phyloP scores from a whole-genome alignment of 2,113 vertebrate species.

The Phyllopteryx taeniolatus region DNA sequence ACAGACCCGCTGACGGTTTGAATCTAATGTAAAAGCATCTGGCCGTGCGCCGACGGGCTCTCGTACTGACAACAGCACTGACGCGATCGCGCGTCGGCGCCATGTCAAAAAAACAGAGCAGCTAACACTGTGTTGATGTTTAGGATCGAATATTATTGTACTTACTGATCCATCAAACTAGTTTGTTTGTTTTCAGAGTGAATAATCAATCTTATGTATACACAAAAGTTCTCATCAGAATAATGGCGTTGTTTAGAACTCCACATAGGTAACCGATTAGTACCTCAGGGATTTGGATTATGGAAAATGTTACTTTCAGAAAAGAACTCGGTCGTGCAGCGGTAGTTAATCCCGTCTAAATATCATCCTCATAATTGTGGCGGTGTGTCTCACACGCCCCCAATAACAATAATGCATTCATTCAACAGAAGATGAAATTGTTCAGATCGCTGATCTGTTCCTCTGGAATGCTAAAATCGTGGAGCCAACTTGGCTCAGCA shows the following conservation, averaged over 20 bases:
- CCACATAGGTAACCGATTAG: conserved; percentile 53
- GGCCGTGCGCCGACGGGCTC: conserved; percentile 11
- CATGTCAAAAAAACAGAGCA: background rate
- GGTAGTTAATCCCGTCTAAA: conserved; percentile 53
- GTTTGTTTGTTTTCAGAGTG: background rate
- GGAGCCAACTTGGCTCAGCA: conserved; percentile 16
- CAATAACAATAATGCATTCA: conserved; percentile 23
- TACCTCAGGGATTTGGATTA: conserved; percentile 59
- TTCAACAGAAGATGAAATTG: conserved; percentile 2
- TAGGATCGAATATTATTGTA: background rate
- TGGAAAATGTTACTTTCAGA: conserved; percentile 49
- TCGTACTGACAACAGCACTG: background rate
- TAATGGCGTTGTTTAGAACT: conserved; percentile 32
- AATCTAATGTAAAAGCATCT: conserved; percentile 36
- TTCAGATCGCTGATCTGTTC: background rate
- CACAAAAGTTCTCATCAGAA: conserved; percentile 42
- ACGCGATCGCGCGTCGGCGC: background rate
- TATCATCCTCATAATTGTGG: conserved; percentile 52
- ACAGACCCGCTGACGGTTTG: conserved; percentile 17
- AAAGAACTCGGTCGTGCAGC: conserved; percentile 33
- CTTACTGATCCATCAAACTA: background rate
- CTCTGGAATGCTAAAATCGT: conserved; percentile 1
- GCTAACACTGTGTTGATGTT: background rate
- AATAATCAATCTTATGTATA: background rate
- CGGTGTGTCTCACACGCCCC: conserved; percentile 41